Evolutionary conservation across 2,888 invertebrate genomes (phyloP).

Genomic region (Hetaerina titia): DNA sequence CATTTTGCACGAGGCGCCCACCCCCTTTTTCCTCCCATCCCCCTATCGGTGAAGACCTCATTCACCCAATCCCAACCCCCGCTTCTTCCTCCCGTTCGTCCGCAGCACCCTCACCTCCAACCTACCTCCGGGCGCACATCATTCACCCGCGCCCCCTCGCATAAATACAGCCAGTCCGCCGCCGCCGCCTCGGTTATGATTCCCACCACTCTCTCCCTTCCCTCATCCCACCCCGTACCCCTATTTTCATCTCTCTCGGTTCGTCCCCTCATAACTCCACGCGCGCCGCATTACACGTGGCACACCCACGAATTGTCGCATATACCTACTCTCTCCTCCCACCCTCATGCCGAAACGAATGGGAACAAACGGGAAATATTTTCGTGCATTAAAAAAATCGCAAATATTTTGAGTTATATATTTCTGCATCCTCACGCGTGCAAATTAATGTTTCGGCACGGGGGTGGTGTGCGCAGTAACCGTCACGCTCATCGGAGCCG

Average conservation of each 20-base stretch:
- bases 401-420: background rate
- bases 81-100: background rate
- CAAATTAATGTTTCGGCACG: background rate
- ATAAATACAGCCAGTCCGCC: background rate
- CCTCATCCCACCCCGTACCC: background rate
- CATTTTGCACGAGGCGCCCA: background rate
- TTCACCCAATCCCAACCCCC: background rate
- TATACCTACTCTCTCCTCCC: background rate
- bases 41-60: background rate
- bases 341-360: background rate
- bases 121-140: background rate
- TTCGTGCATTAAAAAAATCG: background rate
- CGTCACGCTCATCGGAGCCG: background rate
- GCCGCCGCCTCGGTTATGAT: background rate
- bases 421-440: background rate
- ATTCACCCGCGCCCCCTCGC: background rate
- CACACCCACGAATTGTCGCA: conserved; percentile 1
- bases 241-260: no score
- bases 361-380: background rate
- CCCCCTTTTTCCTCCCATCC: background rate
- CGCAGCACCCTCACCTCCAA: background rate
- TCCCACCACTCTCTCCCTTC: background rate
- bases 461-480: background rate
- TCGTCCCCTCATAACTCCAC: background rate
- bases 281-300: background rate